Evolutionary conservation across 2,113 vertebrate genomes (phyloP), one percentile per base, ranked within the genome.

Genomic region (Coptodon bakossiorum): DNA sequence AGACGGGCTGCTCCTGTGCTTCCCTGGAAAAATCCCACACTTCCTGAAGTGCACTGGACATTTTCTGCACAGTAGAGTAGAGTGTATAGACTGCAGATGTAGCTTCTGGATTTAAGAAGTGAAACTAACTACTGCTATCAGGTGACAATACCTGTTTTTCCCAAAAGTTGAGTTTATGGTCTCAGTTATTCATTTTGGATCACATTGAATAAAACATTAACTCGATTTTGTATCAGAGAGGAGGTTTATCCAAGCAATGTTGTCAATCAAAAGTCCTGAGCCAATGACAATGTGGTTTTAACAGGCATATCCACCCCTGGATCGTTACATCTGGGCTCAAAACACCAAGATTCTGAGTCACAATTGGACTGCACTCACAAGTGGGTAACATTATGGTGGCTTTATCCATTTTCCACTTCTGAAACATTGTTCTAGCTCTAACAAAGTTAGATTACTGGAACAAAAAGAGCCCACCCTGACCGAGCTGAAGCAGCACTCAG

Each of bases 401-500:
- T 43, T 24, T 24, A 71, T 71, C 12, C 12, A 43, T 71, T 24
- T 71, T 71, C n/a, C n/a, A 43, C 36, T 40, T 71, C 14, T 24
- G n/a, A 71, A 38, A 68, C 19, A 68, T 68, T 68, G 19, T 68
- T 40, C 63, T 22, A 22, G 11, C 63, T 38, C 10, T 40, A 16
- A 68, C n/a, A 43, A 24, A 71, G 66, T 71, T 6, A 71, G 3
- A 68, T 40, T 0, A 68, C 36, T 0, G 36, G n/a, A 71, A 14
- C n/a, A 24, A 71, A 71, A 43, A 22, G 66, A 40, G 36, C 7
- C 5, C 66, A 71, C 36, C 2, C 36, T 71, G 66, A 71, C n/a
- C 0, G 12, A 24, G 34, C 19, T 38, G 34, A 13, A 68, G 31
- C 4, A 68, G 34, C 9, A 0, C 34, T 68, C 13, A 24, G 22